Percentiles rank a stretch among this genome's conserved stretches.
phyloP scores from a whole-genome alignment of 2,888 invertebrate genomes.

The Eupithecia centaureata region DNA sequence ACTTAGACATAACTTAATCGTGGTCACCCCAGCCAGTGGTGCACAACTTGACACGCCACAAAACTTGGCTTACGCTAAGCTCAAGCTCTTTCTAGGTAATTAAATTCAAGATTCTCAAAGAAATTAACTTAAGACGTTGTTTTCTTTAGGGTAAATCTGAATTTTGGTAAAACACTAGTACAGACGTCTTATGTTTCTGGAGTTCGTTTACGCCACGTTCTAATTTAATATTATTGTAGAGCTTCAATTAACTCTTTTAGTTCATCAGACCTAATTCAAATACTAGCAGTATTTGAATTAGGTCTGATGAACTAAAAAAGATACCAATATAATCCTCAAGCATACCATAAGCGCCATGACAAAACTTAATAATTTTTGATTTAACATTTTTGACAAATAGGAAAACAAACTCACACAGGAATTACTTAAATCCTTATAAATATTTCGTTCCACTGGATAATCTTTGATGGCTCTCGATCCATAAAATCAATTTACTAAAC shows the following conservation, averaged over 20 bases:
- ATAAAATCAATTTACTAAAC: constrained; percentile 52
- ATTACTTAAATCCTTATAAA: constrained; percentile 31
- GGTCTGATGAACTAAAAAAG: no score
- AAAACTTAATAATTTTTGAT: constrained; percentile 16
- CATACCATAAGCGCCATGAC: constrained; percentile 5
- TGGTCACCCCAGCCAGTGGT: constrained; percentile 27
- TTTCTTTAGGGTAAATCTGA: background rate
- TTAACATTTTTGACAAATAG: constrained; percentile 10
- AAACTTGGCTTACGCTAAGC: constrained; percentile 38
- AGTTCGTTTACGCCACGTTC: no score
- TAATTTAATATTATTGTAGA: no score
- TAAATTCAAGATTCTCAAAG: constrained; percentile 20
- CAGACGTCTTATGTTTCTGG: no score
- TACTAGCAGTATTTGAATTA: no score
- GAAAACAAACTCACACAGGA: constrained; percentile 21
- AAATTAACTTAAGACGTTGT: constrained; percentile 3
- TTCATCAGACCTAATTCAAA: no score
- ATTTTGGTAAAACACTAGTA: constrained; percentile 3
- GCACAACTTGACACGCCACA: constrained; percentile 38
- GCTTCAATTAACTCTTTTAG: no score
- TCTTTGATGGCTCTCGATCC: constrained; percentile 19
- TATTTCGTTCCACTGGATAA: constrained; percentile 29
- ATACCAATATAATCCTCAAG: no score
- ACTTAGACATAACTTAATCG: background rate
- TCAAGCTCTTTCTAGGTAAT: constrained; percentile 37